Evolutionary conservation across 1,140 invertebrate genomes (phyloP), one percentile per base, ranked within the genome.

Genomic region (Hycleus phaleratus): DNA sequence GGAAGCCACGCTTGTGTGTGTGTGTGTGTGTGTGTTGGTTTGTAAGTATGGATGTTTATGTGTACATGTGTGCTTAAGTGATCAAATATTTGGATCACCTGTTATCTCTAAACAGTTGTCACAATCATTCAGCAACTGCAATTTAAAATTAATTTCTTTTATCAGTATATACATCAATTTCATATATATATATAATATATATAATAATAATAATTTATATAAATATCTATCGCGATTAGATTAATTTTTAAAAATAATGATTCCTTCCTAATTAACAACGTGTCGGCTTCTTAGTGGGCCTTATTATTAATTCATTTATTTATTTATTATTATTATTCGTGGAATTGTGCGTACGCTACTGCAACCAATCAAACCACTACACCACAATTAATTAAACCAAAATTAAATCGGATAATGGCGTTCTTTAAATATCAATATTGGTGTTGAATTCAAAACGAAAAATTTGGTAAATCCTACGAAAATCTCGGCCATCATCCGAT

Each of bases 181-280:
- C 61, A 67, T 69, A 65, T 63, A 62, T 61, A 60, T 60, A 57
- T 66, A 67, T 61, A 53, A 61, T 32, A 32, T 32, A 60, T 61
- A 67, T 60, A 67, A 63, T 58, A 68, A 65, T 65, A 64, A 61
- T 48, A 55, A 59, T 32, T 5, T 32, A 32, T 32, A 32, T 32
- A 32, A 32, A 63, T 63, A 64, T 68, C 59, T 64, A 66, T 68
- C 60, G 61, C 68, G 63, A 70, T 52, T 68, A 59, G 61, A 58
- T 68, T 63, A 67, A 63, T 63, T 67, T 67, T 68, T 32, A 65
- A 66, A 70, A 70, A 70, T 67, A 67, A 68, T 65, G 50, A 60
- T 68, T 61, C 65, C 32, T 64, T 63, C 57, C 65, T 68, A 70
- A 70, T 53, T 61, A 68, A 68, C 67, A 69, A 69, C 64, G 57